Evolutionary conservation across 1,140 invertebrate species (phyloP), one percentile per base, ranked within the genome.

Genomic region (Saxidomus purpurata): DNA sequence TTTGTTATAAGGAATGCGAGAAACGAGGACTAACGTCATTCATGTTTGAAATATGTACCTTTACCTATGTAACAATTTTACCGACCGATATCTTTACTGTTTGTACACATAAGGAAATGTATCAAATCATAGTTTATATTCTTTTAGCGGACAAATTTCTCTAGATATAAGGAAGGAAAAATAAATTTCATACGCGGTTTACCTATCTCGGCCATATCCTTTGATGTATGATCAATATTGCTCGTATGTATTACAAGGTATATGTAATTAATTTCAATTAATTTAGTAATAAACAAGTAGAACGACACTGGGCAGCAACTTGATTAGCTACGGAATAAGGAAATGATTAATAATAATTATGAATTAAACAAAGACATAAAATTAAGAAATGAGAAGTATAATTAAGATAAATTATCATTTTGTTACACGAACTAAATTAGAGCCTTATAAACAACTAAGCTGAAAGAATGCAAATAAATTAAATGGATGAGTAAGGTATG

Each of bases 181-280:
- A 3, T 55, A 55, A 19, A n/a, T 55, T 55, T 55, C 19, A 55
- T 13, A 11, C 19, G 13, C 19, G 52, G 19, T n/a, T 3, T 19
- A 55, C 52, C 52, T 15, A 55, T 13, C 8, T 55, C 19, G 52
- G 19, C 22, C 22, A 19, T 4, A 6, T 13, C 19, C 22, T 55
- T 55, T 55, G 52, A n/a, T 55, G 52, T 15, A 55, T 55, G 52
- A 19, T 55, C 52, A 55, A 22, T 55, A n/a, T n/a, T 55, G 19
- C 3, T 55, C 22, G 19, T 55, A 13, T 55, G 52, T 55, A 13
- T 55, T 55, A 55, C 52, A 55, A 55, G 52, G 19, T 55, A 19
- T 55, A 55, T 55, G 52, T 55, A 55, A 55, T 55, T 55, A 55
- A 55, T 55, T 55, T 55, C 52, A 55, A 55, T 55, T 55, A 55